These are phyloP conservation scores for Cardinalis cardinalis DNA, from an alignment of 2,113 vertebrate species.

Conservation along the genomic window DNA sequence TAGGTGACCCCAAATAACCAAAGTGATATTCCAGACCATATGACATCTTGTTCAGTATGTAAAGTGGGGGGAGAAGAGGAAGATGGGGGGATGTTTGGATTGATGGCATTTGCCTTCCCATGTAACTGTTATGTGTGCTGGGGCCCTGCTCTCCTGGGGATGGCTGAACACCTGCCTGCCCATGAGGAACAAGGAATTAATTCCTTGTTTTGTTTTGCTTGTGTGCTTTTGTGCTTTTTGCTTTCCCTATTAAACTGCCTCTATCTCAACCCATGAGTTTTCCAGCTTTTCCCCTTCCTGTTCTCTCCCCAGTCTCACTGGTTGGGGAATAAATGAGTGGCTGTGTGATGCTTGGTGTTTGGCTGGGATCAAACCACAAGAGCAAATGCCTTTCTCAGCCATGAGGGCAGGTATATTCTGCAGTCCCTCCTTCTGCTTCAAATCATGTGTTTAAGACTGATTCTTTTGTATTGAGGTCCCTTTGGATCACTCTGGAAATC, in stretches of 20 bases:
- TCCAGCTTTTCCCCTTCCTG: background rate
- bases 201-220: background rate
- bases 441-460: background rate
- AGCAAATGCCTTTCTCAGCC: background rate
- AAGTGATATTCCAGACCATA: background rate
- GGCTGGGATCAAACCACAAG: background rate
- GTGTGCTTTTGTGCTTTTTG: background rate
- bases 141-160: no score
- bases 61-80: background rate
- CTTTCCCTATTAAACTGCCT: background rate
- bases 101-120: background rate
- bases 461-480: background rate
- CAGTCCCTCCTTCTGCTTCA: background rate
- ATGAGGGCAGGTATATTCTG: background rate
- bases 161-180: background rate
- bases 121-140: accelerated
- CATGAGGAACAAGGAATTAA: background rate
- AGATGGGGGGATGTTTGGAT: background rate
- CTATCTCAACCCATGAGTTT: background rate
- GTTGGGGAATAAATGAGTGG: background rate
- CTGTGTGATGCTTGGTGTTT: background rate
- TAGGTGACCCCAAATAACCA: background rate
- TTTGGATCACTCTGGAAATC: background rate
- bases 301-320: background rate
- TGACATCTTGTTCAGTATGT: background rate